Base-by-base conservation (phyloP, 2,797 vertebrate genomes). In the Pitangus sulphuratus region DNA sequence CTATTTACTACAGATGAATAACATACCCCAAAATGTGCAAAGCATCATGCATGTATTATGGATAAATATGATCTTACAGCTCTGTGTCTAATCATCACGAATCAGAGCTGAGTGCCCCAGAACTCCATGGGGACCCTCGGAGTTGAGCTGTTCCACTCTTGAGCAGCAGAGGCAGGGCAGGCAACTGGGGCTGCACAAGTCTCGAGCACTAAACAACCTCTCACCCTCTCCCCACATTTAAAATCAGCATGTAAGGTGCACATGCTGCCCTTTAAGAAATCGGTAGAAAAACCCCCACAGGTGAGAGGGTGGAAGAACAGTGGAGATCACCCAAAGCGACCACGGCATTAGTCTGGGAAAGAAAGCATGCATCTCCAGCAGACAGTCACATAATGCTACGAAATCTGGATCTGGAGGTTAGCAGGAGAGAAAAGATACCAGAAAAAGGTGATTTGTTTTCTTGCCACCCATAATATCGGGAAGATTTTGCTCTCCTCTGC, bases 51-150 rank as follows among this genome's bases (percentile, higher is more conserved):
- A 54, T 6, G 8, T 75, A 17, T n/a, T 31, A 9, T 2, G 7
- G 44, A 68, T 58, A 84, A 57, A 71, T 17, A 82, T 3, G 58
- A n/a, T 33, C 33, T 33, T 28, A 30, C 6, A 26, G 4, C 26
- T 39, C 3, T 15, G 7, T 12, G 37, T 50, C 60, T 64, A 51
- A 66, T 25, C n/a, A 31, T 4, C 16, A 3, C 13, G 33, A 89
- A 40, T 47, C 25, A n/a, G 56, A 95, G 48, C 11, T 3, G 7
- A 60, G 47, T 8, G 53, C 53, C 64, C 75, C 56, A 68, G 35
- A 68, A 44, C 35, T 58, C 21, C 2, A 0, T 0, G 0, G 13
- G 28, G 19, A 18, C 42, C 17, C 11, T 33, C 17, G 2, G 8
- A 51, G 19, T 5, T 6, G 19, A 47, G 54, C 26, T 25, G 12